Conservation (phyloP, 2,888 invertebrate species). For the Drosophila emarginata region DNA sequence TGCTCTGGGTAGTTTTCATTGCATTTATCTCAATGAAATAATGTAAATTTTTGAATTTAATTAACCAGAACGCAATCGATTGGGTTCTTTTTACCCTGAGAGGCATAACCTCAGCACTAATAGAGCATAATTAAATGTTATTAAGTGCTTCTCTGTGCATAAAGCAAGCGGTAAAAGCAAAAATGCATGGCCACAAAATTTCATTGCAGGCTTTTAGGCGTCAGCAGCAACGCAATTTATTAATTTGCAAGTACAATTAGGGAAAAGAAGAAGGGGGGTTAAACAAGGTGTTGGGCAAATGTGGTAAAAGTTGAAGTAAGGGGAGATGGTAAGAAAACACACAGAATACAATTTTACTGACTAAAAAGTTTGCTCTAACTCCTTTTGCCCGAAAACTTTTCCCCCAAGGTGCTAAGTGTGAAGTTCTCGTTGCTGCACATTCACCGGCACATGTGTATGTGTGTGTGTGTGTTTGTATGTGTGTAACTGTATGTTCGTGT, state of each 20-base stretch:
- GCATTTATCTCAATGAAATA: not conserved
- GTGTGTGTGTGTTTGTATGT: slow-evolving; percentile 7
- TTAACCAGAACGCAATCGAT: not conserved
- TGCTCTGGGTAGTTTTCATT: not conserved
- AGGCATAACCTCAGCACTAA: slow-evolving; percentile 8
- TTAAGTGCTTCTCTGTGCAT: slow-evolving; percentile 30
- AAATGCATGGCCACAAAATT: slow-evolving; percentile 57
- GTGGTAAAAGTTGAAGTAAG: not conserved
- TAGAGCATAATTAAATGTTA: slow-evolving; percentile 33
- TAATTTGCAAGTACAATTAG: slow-evolving; percentile 54
- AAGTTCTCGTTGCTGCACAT: slow-evolving; percentile 6
- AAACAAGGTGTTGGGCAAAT: slow-evolving; percentile 34
- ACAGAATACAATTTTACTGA: slow-evolving; percentile 32
- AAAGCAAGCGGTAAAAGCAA: slow-evolving; percentile 16
- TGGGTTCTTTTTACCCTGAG: not conserved
- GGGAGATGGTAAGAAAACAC: slow-evolving; percentile 29
- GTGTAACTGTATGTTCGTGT: slow-evolving; percentile 2
- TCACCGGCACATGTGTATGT: not conserved
- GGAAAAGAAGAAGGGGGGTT: not conserved
- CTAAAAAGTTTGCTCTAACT: slow-evolving; percentile 65
- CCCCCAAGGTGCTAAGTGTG: slow-evolving; percentile 42
- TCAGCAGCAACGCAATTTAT: slow-evolving; percentile 57
- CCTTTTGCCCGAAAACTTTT: slow-evolving; percentile 52
- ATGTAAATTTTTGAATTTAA: slow-evolving; percentile 3
- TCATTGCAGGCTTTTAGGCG: slow-evolving; percentile 48